Base-by-base conservation (phyloP, 2,797 vertebrate genomes). In the Mormyrops boulengeri region DNA sequence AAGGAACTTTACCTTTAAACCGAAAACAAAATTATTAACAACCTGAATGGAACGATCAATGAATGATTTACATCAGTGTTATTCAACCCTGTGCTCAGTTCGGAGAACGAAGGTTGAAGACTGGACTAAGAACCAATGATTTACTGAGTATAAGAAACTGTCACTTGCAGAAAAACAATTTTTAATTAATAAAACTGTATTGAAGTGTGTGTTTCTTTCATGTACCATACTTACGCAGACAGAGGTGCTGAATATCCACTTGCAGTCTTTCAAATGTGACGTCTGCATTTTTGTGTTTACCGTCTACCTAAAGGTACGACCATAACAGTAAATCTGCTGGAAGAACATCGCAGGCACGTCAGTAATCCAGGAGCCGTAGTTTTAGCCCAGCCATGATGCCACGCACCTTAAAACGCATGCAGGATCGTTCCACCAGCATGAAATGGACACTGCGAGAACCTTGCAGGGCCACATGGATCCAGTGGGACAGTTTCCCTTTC, bases 191-290 rank as follows among this genome's bases (percentile, higher is more conserved):
- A 34, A 19, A 55, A 87, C 73, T 80, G 14, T 8, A 19, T 38
- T 57, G 2, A 47, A 66, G 1, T 69, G 34, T 6, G 6, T 41
- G 34, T 88, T 55, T 12, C 6, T 50, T 88, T 66, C 11, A 49
- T 85, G 3, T 3, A 19, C 6, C 3, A 82, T 34, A 95, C 96
- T 97, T 94, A 98, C 98, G 95, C 93, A 99, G 92, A 94, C 97
- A 97, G 92, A 99, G 96, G 90, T 99, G 98, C 6, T 99, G 97
- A 92, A 99, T 99, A 94, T 99, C 98, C 88, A 99, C 96, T 91
- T 97, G 98, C 92, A 99, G 96, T 91, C 98, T 97, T 92, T 98
- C 96, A 93, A 99, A 98, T 17, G 94, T 0, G 2, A 95, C 96
- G 26, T 95, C 94, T 88, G 82, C 92, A 57, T 94, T 96, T 93